Conservation (phyloP, 2,797 vertebrate species). For the Liparis tanakae region DNA sequence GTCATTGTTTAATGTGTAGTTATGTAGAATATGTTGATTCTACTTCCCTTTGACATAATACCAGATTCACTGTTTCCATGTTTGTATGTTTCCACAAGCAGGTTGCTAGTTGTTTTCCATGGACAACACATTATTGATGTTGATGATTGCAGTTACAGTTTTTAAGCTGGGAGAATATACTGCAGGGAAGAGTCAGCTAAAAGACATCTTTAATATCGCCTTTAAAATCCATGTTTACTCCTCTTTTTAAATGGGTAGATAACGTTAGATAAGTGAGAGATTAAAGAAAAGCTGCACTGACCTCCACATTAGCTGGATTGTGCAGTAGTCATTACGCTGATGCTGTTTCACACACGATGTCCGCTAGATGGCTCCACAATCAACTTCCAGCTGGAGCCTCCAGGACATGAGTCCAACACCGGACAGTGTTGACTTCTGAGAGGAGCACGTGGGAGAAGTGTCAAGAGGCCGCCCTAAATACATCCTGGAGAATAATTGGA, state of each 20-base stretch:
- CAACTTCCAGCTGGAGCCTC: neutral
- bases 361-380: constrained; percentile 35
- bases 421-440: neutral
- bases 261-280: neutral
- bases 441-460: neutral
- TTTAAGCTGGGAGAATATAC: neutral
- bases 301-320: constrained; percentile 10
- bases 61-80: neutral
- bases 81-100: neutral
- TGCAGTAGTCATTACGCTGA: neutral
- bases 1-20: neutral
- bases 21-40: neutral
- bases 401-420: neutral
- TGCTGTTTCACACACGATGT: neutral
- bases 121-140: neutral
- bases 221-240: neutral
- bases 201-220: neutral
- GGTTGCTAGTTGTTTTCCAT: neutral
- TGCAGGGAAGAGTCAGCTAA: neutral
- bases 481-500: no score
- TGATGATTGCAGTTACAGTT: neutral
- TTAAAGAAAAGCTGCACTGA: constrained; percentile 5
- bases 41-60: neutral
- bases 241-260: neutral
- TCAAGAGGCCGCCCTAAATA: neutral